These are phyloP conservation scores for Ptilodon capucinus DNA, from an alignment of 2,888 invertebrate species.

Conservation along the genomic window DNA sequence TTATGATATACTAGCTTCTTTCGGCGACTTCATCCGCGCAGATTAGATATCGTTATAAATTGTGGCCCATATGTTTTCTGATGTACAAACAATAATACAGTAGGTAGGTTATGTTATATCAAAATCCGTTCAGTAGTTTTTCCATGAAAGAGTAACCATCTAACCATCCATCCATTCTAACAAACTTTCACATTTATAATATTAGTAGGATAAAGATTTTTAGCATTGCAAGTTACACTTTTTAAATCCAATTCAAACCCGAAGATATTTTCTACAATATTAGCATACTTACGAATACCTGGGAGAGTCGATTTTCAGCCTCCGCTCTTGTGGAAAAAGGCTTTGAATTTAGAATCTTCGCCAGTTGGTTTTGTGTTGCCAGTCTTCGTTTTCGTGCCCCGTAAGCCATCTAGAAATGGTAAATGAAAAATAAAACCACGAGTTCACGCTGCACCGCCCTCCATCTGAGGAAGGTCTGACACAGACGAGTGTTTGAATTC, in stretches of 20 bases:
- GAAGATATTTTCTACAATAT: constrained; percentile 2
- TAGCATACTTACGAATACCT: constrained; percentile 3
- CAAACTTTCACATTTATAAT: no score
- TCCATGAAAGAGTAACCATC: no score
- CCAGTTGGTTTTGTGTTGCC: constrained; percentile 45
- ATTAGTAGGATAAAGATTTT: no score
- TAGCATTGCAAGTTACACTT: no score
- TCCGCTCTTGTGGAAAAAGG: constrained; percentile 12
- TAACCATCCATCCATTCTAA: no score
- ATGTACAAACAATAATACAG: no score
- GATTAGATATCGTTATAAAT: no score
- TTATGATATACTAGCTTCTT: no score
- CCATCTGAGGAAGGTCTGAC: constrained; percentile 9
- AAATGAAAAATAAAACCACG: constrained; percentile 61
- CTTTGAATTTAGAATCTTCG: constrained; percentile 36
- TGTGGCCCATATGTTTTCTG: no score
- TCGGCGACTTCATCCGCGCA: no score
- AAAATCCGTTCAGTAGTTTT: no score
- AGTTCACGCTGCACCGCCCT: constrained; percentile 29
- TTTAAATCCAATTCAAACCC: neutral
- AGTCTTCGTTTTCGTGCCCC: constrained; percentile 40
- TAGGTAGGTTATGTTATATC: no score
- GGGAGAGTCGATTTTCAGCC: constrained; percentile 9
- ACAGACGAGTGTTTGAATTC: neutral
- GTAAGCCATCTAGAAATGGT: constrained; percentile 47